A percentile compares a stretch with the other conserved stretches of the same genome.
These are phyloP conservation scores for Cyclopterus lumpus DNA, from an alignment of 2,797 vertebrate genomes.

Conservation along the genomic window DNA sequence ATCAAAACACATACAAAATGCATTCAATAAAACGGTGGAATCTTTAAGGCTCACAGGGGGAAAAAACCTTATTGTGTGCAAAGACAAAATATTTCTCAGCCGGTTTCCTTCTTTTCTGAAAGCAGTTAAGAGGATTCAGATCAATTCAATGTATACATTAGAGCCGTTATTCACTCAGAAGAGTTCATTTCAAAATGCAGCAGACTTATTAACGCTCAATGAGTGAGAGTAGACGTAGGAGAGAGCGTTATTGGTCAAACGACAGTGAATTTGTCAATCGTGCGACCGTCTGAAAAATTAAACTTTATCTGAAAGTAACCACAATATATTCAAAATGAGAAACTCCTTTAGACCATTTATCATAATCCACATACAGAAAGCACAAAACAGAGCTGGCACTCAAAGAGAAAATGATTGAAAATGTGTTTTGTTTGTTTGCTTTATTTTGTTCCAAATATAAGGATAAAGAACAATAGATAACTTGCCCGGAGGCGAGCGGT, in stretches of 20 bases:
- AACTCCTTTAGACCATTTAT: not conserved
- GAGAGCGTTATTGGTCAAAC: not conserved
- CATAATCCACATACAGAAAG: not conserved
- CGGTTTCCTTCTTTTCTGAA: not conserved
- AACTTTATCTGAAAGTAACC: not conserved
- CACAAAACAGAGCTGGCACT: not conserved
- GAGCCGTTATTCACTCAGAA: not conserved
- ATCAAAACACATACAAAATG: constrained; percentile 5
- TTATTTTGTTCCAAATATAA: not conserved
- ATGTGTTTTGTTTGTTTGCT: not conserved
- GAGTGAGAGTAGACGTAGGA: not conserved
- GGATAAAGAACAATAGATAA: constrained; percentile 4
- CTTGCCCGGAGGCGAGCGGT: not conserved
- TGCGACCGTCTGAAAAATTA: not conserved
- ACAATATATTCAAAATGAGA: not conserved
- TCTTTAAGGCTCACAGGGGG: not conserved
- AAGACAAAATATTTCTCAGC: not conserved
- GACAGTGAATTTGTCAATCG: not conserved
- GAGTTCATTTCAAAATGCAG: not conserved
- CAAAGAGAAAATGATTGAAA: not conserved
- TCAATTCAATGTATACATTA: not conserved
- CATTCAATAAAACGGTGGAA: not conserved
- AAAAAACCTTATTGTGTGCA: not conserved
- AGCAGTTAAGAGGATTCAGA: not conserved
- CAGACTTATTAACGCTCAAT: not conserved